Base-by-base conservation (phyloP, 2,113 vertebrate species). In the Felis chaus region DNA sequence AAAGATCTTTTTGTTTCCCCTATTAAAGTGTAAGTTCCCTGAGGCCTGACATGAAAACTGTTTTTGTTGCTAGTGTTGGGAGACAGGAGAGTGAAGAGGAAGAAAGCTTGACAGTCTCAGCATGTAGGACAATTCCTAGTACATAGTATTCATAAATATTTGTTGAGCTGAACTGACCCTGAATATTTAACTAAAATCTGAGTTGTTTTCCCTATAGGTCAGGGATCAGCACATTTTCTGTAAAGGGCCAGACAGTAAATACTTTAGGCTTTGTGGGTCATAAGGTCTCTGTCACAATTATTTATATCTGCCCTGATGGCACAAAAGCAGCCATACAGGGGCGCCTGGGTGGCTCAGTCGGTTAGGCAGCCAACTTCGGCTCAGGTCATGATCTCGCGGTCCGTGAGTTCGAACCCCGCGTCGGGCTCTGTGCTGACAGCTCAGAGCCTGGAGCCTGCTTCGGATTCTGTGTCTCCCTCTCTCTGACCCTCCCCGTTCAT, bases 221-320 rank as follows among this genome's bases (percentile, higher is more conserved):
- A 95, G 48, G 19, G 63, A 15, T 48, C 74, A 95, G n/a, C 33
- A 87, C 76, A 89, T 83, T 85, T 89, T 88, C 81, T 48, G 41
- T n/a, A 85, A 87, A 84, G 29, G 15, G 50, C 39, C 65, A 91
- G 33, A 66, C 0, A 69, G 21, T 8, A 80, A 95, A 86, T 69
- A 90, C 50, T 87, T 96, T 15, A 90, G 50, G 66, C 41, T 97
- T 63, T 76, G 63, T 33, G 36, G 57, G 9, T 10, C 71, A 55
- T 12, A 50, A 36, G 12, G 39, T 66, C 39, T 94, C 36, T 84
- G 66, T 89, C 66, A 78, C 31, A 50, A n/a, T 48, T 85, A 92
- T 45, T 84, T 31, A 80, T 19, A 61, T 83, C 68, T 76, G 61
- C 25, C 33, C 36, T 45, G 68, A 23, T 7, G 39, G 55, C 15